These are phyloP conservation scores for Sacculina carcini DNA, from an alignment of 2,888 invertebrate species.

Conservation along the genomic window DNA sequence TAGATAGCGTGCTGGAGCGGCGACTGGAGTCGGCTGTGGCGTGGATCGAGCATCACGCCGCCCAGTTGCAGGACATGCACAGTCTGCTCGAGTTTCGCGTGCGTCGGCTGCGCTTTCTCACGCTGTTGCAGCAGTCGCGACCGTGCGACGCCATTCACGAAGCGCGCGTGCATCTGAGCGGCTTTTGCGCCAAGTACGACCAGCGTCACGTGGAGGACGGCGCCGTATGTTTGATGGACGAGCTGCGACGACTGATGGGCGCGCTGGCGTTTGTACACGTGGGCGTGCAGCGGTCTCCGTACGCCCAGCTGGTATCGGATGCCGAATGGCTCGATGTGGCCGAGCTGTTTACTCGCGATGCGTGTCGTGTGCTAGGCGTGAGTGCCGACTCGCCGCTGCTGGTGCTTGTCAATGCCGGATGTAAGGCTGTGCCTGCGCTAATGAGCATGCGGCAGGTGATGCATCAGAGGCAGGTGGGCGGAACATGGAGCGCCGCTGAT, in stretches of 20 bases:
- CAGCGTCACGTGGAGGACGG: conserved; percentile 40
- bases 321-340: conserved; percentile 60
- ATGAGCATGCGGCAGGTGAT: conserved; percentile 78
- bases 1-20: conserved; percentile 51
- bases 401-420: conserved; percentile 73
- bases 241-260: conserved; percentile 74
- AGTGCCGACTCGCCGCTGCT: conserved; percentile 59
- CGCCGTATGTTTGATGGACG: conserved; percentile 61
- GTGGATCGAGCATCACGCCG: conserved; percentile 34
- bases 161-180: conserved; percentile 55
- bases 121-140: conserved; percentile 37
- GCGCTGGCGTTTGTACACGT: conserved; percentile 48
- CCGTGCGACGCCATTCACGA: conserved; percentile 65
- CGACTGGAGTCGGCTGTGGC: conserved; percentile 59
- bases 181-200: conserved; percentile 31
- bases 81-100: conserved; percentile 51
- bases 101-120: conserved; percentile 52
- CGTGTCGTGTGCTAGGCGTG: conserved; percentile 66
- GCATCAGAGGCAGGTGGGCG: conserved; percentile 62
- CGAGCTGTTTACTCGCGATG: conserved; percentile 72
- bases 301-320: conserved; percentile 41
- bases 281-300: conserved; percentile 53
- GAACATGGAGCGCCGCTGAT: conserved; percentile 82
- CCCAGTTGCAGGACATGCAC: conserved; percentile 17
- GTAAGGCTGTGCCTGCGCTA: conserved; percentile 73